Evolutionary conservation across 2,797 vertebrate genomes (phyloP), one percentile per base, ranked within the genome.

Genomic region (Meriones psammophilus): DNA sequence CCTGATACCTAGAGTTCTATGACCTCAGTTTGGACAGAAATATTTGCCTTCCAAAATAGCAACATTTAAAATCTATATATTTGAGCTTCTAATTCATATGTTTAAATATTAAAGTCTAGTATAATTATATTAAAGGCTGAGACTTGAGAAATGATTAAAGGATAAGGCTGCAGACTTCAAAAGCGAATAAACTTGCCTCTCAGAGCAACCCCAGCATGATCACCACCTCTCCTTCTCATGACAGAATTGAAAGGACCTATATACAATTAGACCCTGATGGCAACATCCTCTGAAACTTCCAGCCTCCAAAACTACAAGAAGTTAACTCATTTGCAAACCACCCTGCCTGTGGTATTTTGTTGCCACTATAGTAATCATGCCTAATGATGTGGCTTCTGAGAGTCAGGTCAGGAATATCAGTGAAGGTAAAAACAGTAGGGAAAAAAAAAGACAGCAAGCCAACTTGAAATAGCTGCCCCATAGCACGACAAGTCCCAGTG

Each of bases 141-240:
- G 5, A 26, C 64, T 15, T 54, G 64, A 17, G 46, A 26, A 54
- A 69, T 13, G 24, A 64, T 64, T 28, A 74, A 54, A 3, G 28
- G 3, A 58, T 22, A 18, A 79, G 30, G 17, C 17, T 13, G n/a
- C 17, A 78, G 15, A 5, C 3, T 78, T 50, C 42, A 2, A 18
- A 9, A n/a, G 1, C 60, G 5, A 3, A 30, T 1, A 69, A 33
- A 2, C 5, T 54, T 0, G 3, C 13, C 20, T 42, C 15, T 17
- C 8, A 71, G 42, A n/a, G 62, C 10, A 5, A 24, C 12, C 9
- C 3, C 8, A 2, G 5, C 7, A 3, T 22, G 1, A 17, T 10
- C 18, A 5, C 39, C 1, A 18, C 42, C 33, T 87, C 5, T 80
- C 14, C 0, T 33, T 30, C 1, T 3, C 28, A 20, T 1, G 0